Percentiles rank a stretch among this genome's conserved stretches.
Conservation (phyloP, 2,113 vertebrate species). For the Rhinoptilus africanus region DNA sequence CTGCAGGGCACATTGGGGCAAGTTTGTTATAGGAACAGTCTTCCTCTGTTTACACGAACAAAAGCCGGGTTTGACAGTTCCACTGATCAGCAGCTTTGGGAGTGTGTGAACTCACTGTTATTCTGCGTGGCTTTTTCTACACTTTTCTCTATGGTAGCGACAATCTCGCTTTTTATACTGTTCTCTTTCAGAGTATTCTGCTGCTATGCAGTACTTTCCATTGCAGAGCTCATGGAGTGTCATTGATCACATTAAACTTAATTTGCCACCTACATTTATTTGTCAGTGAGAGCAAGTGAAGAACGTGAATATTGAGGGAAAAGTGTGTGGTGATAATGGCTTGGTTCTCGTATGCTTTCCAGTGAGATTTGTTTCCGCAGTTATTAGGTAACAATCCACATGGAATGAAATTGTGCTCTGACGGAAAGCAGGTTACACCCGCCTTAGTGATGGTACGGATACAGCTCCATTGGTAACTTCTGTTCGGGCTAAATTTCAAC, state of each 20-base stretch:
- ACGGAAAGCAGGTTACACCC: neutral
- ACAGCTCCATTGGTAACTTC: neutral
- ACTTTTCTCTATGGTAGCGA: neutral
- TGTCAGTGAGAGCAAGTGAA: neutral
- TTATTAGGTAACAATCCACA: neutral
- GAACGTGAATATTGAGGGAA: rapidly evolving
- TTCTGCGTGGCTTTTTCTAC: conserved; percentile 17
- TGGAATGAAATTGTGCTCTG: neutral
- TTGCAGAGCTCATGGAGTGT: neutral
- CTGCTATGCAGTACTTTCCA: neutral
- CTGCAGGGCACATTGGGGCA: conserved; percentile 36
- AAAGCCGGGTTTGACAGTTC: conserved; percentile 58
- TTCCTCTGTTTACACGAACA: conserved; percentile 61
- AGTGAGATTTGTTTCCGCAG: neutral
- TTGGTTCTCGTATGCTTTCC: neutral
- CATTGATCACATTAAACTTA: neutral
- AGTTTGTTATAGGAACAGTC: conserved; percentile 64
- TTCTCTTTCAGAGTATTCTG: neutral
- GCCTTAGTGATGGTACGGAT: neutral
- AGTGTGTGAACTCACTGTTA: conserved; percentile 35
- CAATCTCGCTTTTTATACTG: neutral
- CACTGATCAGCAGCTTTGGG: conserved; percentile 53
- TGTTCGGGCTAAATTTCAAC: neutral
- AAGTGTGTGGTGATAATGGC: neutral
- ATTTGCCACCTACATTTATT: neutral